Percentiles rank a stretch among this genome's conserved stretches.
Evolutionary conservation across 2,797 vertebrate genomes (phyloP).

Genomic region (Sardinella longiceps): DNA sequence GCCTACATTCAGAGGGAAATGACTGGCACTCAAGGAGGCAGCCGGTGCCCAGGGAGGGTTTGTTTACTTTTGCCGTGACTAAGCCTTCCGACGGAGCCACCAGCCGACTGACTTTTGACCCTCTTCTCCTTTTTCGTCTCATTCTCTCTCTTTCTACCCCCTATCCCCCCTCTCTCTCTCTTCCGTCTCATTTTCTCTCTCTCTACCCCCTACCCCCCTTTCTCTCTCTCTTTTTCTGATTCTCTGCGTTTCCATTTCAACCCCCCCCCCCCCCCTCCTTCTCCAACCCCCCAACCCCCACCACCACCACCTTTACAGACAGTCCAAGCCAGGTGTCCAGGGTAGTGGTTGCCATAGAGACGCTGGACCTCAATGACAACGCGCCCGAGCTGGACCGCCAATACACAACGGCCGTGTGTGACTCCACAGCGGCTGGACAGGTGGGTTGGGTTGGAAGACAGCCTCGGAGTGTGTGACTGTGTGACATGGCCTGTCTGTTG

Average conservation of each 20-base stretch:
- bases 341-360: constrained; percentile 83
- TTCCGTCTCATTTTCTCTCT: too few species aligned
- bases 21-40: constrained; percentile 6
- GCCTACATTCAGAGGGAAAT: constrained; percentile 16
- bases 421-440: constrained; percentile 83
- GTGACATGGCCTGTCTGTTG: neutral
- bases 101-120: constrained; percentile 36
- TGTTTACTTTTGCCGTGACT: neutral
- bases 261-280: too few species aligned
- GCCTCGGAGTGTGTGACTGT: neutral
- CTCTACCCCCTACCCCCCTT: too few species aligned
- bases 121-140: neutral
- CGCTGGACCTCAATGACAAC: constrained; percentile 89
- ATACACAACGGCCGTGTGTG: constrained; percentile 86
- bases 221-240: too few species aligned
- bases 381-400: constrained; percentile 84
- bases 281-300: neutral
- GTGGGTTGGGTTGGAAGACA: constrained; percentile 67
- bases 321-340: constrained; percentile 86
- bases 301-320: constrained; percentile 67
- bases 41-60: neutral
- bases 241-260: too few species aligned
- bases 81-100: neutral
- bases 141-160: constrained; percentile 32
- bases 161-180: constrained; percentile 27